Base-by-base conservation (phyloP, 2,888 invertebrate genomes). In the Diaperis boleti region DNA sequence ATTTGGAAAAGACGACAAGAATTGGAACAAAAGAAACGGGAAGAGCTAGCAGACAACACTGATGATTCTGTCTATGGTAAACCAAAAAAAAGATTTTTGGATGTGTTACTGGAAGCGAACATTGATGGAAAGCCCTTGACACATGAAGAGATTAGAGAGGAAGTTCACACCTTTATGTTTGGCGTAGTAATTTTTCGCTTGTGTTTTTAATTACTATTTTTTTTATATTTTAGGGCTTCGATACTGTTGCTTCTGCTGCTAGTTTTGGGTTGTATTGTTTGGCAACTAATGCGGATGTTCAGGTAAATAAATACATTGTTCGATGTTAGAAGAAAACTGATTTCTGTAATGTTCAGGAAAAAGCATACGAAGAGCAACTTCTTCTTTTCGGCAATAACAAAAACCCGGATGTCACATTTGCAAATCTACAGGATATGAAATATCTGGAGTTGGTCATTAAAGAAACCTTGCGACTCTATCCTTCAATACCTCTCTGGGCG, bases 161-260 rank as follows among this genome's bases (percentile, higher is more conserved):
- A 91, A 81, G 89, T 90, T 0, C 88, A 90, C 68, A 91, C 91
- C 0, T 90, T 91, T 69, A 88, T 91, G 87, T 91, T 91, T 78
- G 90, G 87, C n/a, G n/a, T n/a, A 78, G 88, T 88, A 75, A 79
- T 75, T 74, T 8, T 18, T 6, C 3, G 13, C 5, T 10, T 13
- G 14, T 13, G 3, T 39, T 22, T 22, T 6, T 26, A 10, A 15
- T 6, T n/a, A 35, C n/a, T 39, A 7, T 5, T 13, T 5, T 15
- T 39, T 15, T 15, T 15, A 4, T 3, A 3, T 52, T 39, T 52
- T 61, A 80, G 80, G 79, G 78, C 1, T 76, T 80, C 52, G 78
- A 81, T 54, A 82, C 82, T 0, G 81, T 80, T 14, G 73, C 80
- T 1, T 73, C 80, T 10, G 77, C 78, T 5, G 72, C 82, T 8